Percentiles rank a stretch among this genome's conserved stretches.
phyloP scores from a whole-genome alignment of 2,797 vertebrate species.

The Muscicapa striata region DNA sequence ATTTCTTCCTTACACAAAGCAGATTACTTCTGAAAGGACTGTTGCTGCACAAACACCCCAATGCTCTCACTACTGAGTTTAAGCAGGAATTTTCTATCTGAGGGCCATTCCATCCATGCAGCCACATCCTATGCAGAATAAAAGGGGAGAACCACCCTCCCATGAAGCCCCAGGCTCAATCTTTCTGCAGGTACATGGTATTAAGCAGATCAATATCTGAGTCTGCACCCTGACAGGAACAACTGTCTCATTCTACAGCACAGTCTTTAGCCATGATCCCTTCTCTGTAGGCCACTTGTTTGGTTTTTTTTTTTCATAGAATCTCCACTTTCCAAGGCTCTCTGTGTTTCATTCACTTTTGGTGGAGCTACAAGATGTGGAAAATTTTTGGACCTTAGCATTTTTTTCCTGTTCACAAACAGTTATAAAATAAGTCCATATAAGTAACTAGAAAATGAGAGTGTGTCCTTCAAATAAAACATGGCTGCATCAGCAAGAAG shows the following conservation, averaged over 20 bases:
- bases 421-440: neutral
- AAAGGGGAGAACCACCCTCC: neutral
- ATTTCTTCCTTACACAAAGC: neutral
- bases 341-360: neutral
- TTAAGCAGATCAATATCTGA: neutral
- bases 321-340: neutral
- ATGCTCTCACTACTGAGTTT: neutral
- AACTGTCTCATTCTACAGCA: neutral
- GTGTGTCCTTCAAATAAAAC: neutral
- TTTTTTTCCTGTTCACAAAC: neutral
- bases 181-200: neutral
- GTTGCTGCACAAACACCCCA: neutral
- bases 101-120: neutral
- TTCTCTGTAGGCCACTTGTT: neutral
- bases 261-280: neutral
- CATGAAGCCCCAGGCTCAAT: neutral
- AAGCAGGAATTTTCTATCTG: neutral
- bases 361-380: neutral
- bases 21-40: neutral
- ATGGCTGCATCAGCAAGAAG: neutral
- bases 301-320: neutral
- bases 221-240: neutral
- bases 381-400: neutral
- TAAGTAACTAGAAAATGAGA: neutral
- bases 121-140: neutral